Base-by-base conservation (phyloP, 2,888 invertebrate genomes). In the Philhelius pedissequus region DNA sequence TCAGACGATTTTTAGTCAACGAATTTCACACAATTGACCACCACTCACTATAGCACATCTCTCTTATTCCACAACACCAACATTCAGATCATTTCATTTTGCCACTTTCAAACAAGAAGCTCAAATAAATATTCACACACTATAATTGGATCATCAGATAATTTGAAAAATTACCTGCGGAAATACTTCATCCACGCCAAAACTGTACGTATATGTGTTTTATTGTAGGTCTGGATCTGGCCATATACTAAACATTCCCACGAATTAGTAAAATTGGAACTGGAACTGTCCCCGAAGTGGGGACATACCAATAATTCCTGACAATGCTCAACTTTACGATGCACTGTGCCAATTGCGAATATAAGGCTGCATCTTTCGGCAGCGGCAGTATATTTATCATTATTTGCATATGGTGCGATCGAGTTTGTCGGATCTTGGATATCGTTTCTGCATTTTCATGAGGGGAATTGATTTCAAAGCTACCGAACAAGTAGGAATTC, bases 121-220 rank as follows among this genome's bases (percentile, higher is more conserved):
- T 40, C 7, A 20, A 11, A n/a, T 15, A 68, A 45, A 35, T 27
- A 18, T 73, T 77, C 78, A 58, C 83, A 79, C 83, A 60, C 66
- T 50, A 20, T 79, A 86, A 83, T 86, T 86, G 86, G 86, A 83
- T 64, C 83, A 86, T 86, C 86, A 73, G 86, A 86, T 86, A 79
- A 86, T 75, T 79, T 83, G 83, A 83, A 79, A 83, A 86, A 86
- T 83, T 83, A 69, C 71, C 38, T 60, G 70, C 83, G 74, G 78
- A 83, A 74, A 78, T 38, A 27, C 58, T 64, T 22, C 56, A 56
- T 54, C 35, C 45, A 13, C 5, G 8, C 27, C 30, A 45, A n/a
- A n/a, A n/a, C n/a, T n/a, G n/a, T n/a, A n/a, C n/a, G n/a, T n/a
- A n/a, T n/a, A n/a, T n/a, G n/a, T n/a, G n/a, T n/a, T n/a, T n/a